These are phyloP conservation scores for Heliconius nattereri DNA, from an alignment of 1,140 invertebrate genomes.

Conservation along the genomic window DNA sequence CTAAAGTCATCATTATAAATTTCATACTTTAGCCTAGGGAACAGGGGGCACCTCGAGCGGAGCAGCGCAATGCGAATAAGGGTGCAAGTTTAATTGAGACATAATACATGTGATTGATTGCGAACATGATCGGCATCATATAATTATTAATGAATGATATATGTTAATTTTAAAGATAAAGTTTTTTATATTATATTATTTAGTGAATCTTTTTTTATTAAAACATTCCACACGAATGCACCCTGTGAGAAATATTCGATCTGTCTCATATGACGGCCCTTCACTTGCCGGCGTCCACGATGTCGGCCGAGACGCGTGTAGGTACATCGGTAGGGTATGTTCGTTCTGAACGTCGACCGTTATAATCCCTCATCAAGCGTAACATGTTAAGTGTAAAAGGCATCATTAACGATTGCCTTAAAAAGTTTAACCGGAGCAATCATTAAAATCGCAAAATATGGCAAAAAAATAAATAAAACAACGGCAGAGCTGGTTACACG, in stretches of 20 bases:
- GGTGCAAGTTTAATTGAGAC: slow-evolving; percentile 72
- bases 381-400: slow-evolving; percentile 73
- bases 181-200: slow-evolving; percentile 46
- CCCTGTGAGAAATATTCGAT: slow-evolving; percentile 69
- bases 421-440: slow-evolving; percentile 77
- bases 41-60: slow-evolving; percentile 21
- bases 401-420: slow-evolving; percentile 78
- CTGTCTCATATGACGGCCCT: slow-evolving; percentile 73
- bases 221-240: slow-evolving; percentile 64
- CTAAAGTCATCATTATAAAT: slow-evolving; percentile 58
- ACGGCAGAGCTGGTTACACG: slow-evolving; percentile 69
- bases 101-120: slow-evolving; percentile 75
- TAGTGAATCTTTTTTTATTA: slow-evolving; percentile 52
- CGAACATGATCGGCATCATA: slow-evolving; percentile 66
- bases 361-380: slow-evolving; percentile 75
- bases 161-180: slow-evolving; percentile 62
- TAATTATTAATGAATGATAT: slow-evolving; percentile 52
- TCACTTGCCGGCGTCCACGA: slow-evolving; percentile 56
- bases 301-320: slow-evolving; percentile 47
- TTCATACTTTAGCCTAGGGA: slow-evolving; percentile 49
- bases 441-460: slow-evolving; percentile 77
- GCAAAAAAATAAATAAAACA: slow-evolving; percentile 71
- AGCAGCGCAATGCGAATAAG: slow-evolving; percentile 41
- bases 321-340: slow-evolving; percentile 47
- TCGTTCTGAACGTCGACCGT: slow-evolving; percentile 61